Base-by-base conservation (phyloP, 1,140 invertebrate genomes). In the Danaus melanippus region DNA sequence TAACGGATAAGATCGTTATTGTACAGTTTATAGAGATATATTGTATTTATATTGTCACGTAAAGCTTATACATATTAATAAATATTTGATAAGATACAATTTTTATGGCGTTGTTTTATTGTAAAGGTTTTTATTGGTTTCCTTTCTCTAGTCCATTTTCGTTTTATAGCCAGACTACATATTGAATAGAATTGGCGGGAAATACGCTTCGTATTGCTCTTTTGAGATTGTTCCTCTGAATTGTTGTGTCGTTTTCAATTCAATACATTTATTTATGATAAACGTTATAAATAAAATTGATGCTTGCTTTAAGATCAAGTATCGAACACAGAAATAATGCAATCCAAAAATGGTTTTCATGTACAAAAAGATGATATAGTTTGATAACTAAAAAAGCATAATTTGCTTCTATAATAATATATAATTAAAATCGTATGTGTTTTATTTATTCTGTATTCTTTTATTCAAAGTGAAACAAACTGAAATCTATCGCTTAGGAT, bases 101-200 rank as follows among this genome's bases (percentile, higher is more conserved):
- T 32, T 53, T 53, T 56, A 51, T 52, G 41, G 43, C 47, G 44
- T 56, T 56, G 21, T 55, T 46, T 52, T 58, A 58, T 58, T 40
- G 42, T 53, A 9, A 50, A 44, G 17, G n/a, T 58, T 58, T 58
- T 76, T 75, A 76, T 76, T 67, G 59, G 32, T 65, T 65, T 51
- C 56, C 60, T 58, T 57, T 63, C 65, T 70, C 65, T 62, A 68
- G 54, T 64, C 66, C 65, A 71, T 73, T 75, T 73, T 76, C 66
- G 64, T 61, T 78, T 76, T 75, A 76, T 64, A 51, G 67, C 50
- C 58, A 41, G 50, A 62, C 57, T 67, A 64, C 69, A 68, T 79
- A 79, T 79, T 79, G 74, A 79, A 77, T 72, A 72, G 76, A 75
- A 76, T 76, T 72, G 72, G 69, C 60, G 71, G 49, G 59, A 71